Conservation (phyloP, 2,797 vertebrate genomes). For the Uromys caudimaculatus region DNA sequence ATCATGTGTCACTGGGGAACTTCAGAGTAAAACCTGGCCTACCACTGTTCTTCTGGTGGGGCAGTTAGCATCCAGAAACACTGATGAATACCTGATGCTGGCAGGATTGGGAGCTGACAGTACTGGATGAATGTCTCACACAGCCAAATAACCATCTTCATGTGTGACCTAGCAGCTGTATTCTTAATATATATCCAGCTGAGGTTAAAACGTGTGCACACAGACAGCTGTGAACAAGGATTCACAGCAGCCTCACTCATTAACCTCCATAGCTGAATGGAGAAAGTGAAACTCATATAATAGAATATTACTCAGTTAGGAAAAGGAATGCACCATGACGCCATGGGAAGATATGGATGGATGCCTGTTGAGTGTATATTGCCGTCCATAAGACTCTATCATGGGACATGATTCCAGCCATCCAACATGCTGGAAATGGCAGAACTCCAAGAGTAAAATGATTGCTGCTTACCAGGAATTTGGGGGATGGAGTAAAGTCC, state of each 20-base stretch:
- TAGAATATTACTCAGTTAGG: not conserved
- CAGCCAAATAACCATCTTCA: not conserved
- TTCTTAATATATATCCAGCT: not conserved
- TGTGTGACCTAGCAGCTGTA: not conserved
- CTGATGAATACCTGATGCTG: not conserved
- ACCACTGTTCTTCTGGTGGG: not conserved
- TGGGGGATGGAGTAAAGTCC: not conserved
- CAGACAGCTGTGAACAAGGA: not conserved
- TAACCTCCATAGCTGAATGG: not conserved
- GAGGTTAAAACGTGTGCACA: not conserved
- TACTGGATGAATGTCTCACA: not conserved
- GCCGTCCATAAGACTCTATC: not conserved
- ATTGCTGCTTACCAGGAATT: not conserved
- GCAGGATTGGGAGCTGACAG: not conserved
- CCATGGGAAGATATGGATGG: not conserved
- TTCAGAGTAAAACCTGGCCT: not conserved
- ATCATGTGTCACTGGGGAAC: not conserved
- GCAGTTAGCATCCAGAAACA: not conserved
- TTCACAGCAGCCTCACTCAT: not conserved
- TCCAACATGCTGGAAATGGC: not conserved
- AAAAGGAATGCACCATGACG: not conserved
- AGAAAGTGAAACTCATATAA: not conserved
- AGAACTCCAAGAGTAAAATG: constrained; percentile 5
- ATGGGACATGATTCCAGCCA: not conserved
- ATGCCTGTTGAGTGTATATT: constrained; percentile 11